A percentile compares a stretch with the other conserved stretches of the same genome.
Conservation (phyloP, 2,888 invertebrate species). For the Corythucha ciliata region DNA sequence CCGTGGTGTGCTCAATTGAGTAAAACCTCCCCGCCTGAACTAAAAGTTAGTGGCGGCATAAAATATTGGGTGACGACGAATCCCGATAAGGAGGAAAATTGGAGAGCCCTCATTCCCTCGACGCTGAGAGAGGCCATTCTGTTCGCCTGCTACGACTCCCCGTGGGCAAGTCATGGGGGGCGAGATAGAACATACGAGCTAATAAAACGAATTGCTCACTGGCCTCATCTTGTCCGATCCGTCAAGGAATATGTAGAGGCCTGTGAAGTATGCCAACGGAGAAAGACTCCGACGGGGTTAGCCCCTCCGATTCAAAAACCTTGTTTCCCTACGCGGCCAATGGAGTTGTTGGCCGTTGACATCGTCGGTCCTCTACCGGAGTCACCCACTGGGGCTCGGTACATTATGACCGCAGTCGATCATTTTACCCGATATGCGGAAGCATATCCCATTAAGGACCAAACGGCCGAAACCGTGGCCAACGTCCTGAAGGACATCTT, state of each 20-base stretch:
- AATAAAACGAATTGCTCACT: slow-evolving; percentile 35
- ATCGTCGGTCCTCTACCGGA: slow-evolving; percentile 38
- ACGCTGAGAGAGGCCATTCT: background rate
- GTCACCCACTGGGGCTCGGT: slow-evolving; percentile 38
- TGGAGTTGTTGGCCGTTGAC: slow-evolving; percentile 37
- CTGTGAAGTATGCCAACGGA: slow-evolving; percentile 38
- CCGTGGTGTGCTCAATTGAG: too few relatives aligned
- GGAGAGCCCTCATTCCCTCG: background rate
- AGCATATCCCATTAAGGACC: slow-evolving; percentile 37
- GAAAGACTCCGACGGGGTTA: slow-evolving; percentile 34
- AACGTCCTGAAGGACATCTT: too few relatives aligned
- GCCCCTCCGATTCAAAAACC: slow-evolving; percentile 38
- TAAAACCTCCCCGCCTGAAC: too few relatives aligned
- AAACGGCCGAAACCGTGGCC: too few relatives aligned
- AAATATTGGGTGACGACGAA: too few relatives aligned
- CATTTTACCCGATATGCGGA: slow-evolving; percentile 36
- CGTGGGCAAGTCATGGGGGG: slow-evolving; percentile 35
- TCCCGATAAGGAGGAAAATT: too few relatives aligned
- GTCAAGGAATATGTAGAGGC: slow-evolving; percentile 37
- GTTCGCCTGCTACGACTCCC: slow-evolving; percentile 30
- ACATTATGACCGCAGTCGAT: slow-evolving; percentile 37
- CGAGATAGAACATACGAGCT: slow-evolving; percentile 34
- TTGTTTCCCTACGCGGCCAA: slow-evolving; percentile 33
- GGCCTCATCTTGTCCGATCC: slow-evolving; percentile 38
- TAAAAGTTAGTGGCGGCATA: too few relatives aligned